Base-by-base conservation (phyloP, 2,888 invertebrate genomes). In the Caenorhabditis parvicauda region DNA sequence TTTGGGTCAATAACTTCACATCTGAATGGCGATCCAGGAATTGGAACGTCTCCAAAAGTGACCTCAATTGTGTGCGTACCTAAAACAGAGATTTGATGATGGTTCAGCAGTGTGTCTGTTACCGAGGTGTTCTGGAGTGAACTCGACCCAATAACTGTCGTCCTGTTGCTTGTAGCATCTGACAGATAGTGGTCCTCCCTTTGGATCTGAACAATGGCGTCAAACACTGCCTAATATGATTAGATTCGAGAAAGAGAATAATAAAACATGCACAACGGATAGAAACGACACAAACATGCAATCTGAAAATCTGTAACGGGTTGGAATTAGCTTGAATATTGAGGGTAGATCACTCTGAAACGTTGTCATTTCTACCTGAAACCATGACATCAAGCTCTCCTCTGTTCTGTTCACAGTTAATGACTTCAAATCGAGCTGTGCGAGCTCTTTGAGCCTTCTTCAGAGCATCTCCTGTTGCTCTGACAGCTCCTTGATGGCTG, bases 121-220 rank as follows among this genome's bases (percentile, higher is more conserved):
- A n/a, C 83, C 84, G 62, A 82, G 75, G 6, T 76, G 68, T 61
- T 79, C 81, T 14, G 84, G 84, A 17, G 83, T 83, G 81, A 79
- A 98, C 83, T 98, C 96, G 0, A 95, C 95, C 81, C 92, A 88
- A 54, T 94, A 85, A 78, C 92, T 89, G 1, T 95, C 95, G 61
- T 94, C 92, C 79, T 94, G 91, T 61, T 95, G 95, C 81, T 92
- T 92, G 82, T 93, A 93, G 81, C 96, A 94, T 56, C 92, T 83
- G 0, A 95, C 91, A 0, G 92, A 91, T 39, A 93, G 85, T 0
- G 90, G 79, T 39, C 83, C 82, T 12, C 83, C 84, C 64, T 80
- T 81, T 0, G 85, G 83, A 54, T 84, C 84, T 84, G 68, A 56
- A 75, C 64, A 47, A 17, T 1, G 45, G n/a, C n/a, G n/a, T n/a